Conservation (phyloP, 2,888 invertebrate species). For the Metallyticus violacea region DNA sequence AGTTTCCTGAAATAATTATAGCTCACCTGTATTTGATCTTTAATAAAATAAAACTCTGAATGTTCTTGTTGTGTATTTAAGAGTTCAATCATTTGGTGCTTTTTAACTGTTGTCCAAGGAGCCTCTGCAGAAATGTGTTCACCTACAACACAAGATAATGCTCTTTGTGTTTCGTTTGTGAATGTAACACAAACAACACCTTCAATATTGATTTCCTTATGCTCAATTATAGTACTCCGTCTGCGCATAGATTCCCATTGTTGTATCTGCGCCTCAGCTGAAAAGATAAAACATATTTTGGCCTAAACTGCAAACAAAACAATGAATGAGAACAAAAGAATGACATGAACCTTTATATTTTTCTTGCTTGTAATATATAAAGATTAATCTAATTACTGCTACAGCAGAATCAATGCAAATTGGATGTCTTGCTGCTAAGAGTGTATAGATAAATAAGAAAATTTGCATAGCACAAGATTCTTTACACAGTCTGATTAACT, state of each 20-base stretch:
- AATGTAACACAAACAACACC: conserved; percentile 38
- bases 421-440: too few species aligned
- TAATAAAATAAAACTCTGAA: conserved; percentile 49
- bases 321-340: background rate
- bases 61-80: conserved; percentile 37
- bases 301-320: background rate
- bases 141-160: conserved; percentile 64
- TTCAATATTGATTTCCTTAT: conserved; percentile 16
- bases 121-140: conserved; percentile 67
- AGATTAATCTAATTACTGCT: background rate
- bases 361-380: background rate
- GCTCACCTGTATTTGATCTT: conserved; percentile 35
- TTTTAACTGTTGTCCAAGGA: conserved; percentile 65
- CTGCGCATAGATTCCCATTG: background rate
- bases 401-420: background rate
- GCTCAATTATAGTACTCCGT: background rate
- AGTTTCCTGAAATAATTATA: too few species aligned
- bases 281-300: background rate
- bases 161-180: conserved; percentile 57
- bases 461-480: too few species aligned
- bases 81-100: background rate
- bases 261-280: conserved; percentile 9
- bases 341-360: background rate
- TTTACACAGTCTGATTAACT: too few species aligned
- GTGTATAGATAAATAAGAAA: too few species aligned